Conservation (phyloP, 2,888 invertebrate species). For the Pachliopta kotzebuea region DNA sequence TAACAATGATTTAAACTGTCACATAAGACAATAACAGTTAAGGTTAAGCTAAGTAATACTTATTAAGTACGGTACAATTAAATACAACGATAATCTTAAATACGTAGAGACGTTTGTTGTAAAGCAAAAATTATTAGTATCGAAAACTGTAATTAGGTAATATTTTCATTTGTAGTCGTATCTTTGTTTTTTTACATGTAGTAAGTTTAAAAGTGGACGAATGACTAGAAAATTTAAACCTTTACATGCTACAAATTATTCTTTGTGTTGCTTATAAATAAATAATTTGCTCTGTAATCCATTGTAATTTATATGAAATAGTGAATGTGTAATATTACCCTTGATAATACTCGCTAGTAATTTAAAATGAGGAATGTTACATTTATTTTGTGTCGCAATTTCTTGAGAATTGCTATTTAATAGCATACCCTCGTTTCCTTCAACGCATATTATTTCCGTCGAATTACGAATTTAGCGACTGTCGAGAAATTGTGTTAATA, state of each 20-base stretch:
- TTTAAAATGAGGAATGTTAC: not conserved
- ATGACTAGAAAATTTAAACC: too few species aligned
- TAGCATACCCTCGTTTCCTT: not conserved
- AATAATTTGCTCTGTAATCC: too few species aligned
- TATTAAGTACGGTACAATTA: too few species aligned
- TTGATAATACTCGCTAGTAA: not conserved
- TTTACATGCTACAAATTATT: too few species aligned
- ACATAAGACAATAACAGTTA: not conserved
- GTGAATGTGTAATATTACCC: not conserved
- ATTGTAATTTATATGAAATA: not conserved
- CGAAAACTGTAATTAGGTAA: too few species aligned
- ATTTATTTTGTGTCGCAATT: not conserved
- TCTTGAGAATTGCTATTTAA: not conserved
- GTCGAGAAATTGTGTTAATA: not conserved
- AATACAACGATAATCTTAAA: too few species aligned
- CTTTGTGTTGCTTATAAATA: too few species aligned
- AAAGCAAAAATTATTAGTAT: too few species aligned
- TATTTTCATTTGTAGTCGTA: too few species aligned
- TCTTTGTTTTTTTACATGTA: too few species aligned
- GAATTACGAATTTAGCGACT: not conserved
- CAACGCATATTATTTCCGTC: not conserved
- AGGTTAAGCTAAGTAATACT: not conserved
- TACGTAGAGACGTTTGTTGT: too few species aligned
- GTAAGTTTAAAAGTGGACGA: too few species aligned
- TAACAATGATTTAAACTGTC: conserved; percentile 1